Evolutionary conservation across 2,113 vertebrate species (phyloP), one percentile per base, ranked within the genome.

Genomic region (Lonchura striata): DNA sequence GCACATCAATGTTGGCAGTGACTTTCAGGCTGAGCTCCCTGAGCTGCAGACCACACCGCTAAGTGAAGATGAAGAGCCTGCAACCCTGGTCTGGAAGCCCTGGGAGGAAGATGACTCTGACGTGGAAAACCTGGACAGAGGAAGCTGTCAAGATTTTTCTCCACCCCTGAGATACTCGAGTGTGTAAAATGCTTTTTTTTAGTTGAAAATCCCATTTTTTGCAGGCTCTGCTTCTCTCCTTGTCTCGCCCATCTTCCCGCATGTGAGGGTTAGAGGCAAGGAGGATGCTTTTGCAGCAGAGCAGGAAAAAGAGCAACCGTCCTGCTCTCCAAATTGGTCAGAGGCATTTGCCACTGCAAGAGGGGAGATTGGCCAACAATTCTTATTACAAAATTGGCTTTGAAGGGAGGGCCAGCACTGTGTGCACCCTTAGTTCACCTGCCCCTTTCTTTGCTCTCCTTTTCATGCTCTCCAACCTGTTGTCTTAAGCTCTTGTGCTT

Each of bases 131-230:
- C 57, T n/a, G 11, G 68, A 83, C 47, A 31, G 7, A 72, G 81
- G 81, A 72, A 37, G 42, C 13, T 37, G 21, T n/a, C 66, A 16
- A 16, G 13, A 31, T 42, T 53, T 71, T 20, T 33, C 53, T 37
- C 13, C 37, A 20, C 3, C 13, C 31, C 37, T 7, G 18, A 50
- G 5, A 35, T 15, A 19, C 25, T 13, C 0, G 13, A 10, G 2
- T 44, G 20, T 83, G 27, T 24, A 31, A 25, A 42, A 7, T 0
- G 5, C 47, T 17, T 2, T 7, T 12, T 10, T 19, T 20, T 21
- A 13, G 17, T 10, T 37, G 3, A 31, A 31, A 44, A 21, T 22
- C 21, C 33, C 31, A 11, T 13, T 35, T 37, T 8, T 12, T 21
- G 21, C 27, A 12, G 7, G 4, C 37, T 52, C 31, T 9, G 19